phyloP scores from a whole-genome alignment of 2,113 vertebrate species.

The Aegypius monachus region DNA sequence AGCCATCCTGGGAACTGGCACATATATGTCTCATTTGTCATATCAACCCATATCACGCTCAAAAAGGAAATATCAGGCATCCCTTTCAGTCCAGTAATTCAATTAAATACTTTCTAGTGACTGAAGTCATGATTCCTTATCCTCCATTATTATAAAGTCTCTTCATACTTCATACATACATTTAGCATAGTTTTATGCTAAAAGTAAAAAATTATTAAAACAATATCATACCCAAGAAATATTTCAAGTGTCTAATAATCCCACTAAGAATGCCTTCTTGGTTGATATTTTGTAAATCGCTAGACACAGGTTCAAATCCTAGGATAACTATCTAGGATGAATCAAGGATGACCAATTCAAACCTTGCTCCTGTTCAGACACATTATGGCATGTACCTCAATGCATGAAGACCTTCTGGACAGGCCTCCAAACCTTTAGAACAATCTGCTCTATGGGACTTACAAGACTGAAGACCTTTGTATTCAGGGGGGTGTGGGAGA shows the following conservation, averaged over 20 bases:
- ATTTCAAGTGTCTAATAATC: background rate
- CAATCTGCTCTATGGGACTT: background rate
- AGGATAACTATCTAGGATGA: background rate
- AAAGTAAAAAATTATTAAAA: background rate
- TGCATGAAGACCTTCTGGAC: background rate
- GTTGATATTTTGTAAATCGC: background rate
- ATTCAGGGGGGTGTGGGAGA: background rate
- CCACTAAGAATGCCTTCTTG: background rate
- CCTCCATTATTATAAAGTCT: background rate
- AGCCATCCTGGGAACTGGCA: background rate
- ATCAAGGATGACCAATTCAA: background rate
- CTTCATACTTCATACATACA: too few relatives aligned
- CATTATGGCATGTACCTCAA: background rate
- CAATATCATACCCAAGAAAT: background rate
- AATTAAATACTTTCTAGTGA: background rate
- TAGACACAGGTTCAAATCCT: background rate
- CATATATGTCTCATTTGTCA: background rate
- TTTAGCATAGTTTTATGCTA: background rate
- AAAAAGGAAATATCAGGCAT: background rate
- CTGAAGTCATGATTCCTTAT: background rate
- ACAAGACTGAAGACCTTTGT: background rate
- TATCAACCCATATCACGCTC: background rate
- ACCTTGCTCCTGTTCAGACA: background rate
- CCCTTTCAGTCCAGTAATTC: background rate
- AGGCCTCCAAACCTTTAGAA: background rate